These are phyloP conservation scores for Scaptomyza reducta DNA, from an alignment of 2,888 invertebrate species.

Conservation along the genomic window DNA sequence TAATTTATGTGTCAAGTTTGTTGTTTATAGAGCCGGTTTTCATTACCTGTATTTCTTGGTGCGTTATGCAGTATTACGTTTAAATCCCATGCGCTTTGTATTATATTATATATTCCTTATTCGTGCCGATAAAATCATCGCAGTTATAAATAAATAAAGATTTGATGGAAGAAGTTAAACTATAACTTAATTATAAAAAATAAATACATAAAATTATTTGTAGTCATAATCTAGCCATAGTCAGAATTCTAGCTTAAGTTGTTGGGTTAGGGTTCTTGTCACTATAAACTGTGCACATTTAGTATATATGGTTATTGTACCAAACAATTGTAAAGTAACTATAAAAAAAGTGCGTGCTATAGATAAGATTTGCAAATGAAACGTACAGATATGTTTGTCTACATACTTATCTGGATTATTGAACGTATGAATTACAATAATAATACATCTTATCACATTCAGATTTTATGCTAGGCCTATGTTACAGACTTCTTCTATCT, in stretches of 20 bases:
- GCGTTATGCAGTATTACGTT: slow-evolving; percentile 12
- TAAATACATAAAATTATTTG: too few species aligned
- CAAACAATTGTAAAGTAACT: slow-evolving; percentile 11
- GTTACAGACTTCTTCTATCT: slow-evolving; percentile 11
- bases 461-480: slow-evolving; percentile 25
- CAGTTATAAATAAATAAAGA: not conserved
- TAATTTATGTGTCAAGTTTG: slow-evolving; percentile 66
- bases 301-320: slow-evolving; percentile 1
- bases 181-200: not conserved
- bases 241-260: not conserved
- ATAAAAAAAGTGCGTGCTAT: not conserved
- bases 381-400: slow-evolving; percentile 10
- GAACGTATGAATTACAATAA: slow-evolving; percentile 4
- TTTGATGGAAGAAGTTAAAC: not conserved
- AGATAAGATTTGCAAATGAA: slow-evolving; percentile 38
- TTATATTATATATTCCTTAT: slow-evolving; percentile 3
- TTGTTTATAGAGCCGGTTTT: slow-evolving; percentile 39
- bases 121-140: slow-evolving; percentile 3
- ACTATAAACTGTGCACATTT: slow-evolving; percentile 13
- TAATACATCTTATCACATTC: slow-evolving; percentile 12
- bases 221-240: not conserved
- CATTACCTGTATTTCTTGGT: slow-evolving; percentile 11
- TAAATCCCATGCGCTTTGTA: slow-evolving; percentile 30
- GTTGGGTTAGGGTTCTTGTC: not conserved
- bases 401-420: slow-evolving; percentile 8